phyloP scores from a whole-genome alignment of 2,888 invertebrate species.

The Sarcophaga variegata region DNA sequence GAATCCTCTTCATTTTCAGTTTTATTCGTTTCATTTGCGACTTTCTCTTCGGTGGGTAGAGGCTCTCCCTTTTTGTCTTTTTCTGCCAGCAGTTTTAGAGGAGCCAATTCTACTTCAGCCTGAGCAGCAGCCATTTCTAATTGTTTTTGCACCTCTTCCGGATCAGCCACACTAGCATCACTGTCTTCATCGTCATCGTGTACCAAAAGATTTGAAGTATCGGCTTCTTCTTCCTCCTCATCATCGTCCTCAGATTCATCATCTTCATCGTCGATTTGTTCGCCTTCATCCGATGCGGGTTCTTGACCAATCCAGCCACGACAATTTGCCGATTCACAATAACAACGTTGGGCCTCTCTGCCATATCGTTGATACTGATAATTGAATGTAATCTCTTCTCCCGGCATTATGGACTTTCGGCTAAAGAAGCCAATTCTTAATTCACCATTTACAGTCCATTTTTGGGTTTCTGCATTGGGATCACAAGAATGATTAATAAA shows the following conservation, averaged over 20 bases:
- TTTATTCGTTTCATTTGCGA: conserved; percentile 41
- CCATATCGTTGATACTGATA: conserved; percentile 99
- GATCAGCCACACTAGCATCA: conserved; percentile 69
- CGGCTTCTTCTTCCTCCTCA: conserved; percentile 82
- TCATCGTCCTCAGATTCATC: conserved; percentile 78
- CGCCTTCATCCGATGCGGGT: conserved; percentile 87
- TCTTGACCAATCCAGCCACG: conserved; percentile 97
- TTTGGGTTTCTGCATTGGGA: conserved; percentile 99
- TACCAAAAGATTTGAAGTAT: conserved; percentile 70
- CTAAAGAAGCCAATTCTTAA: conserved; percentile 98
- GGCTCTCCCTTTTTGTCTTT: conserved; percentile 34
- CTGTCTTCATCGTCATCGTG: conserved; percentile 82
- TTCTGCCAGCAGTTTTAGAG: conserved; percentile 51
- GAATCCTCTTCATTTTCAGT: conserved; percentile 64
- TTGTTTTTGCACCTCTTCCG: conserved; percentile 70
- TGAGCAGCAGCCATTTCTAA: conserved; percentile 70
- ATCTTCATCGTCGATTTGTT: conserved; percentile 80
- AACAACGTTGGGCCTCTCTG: conserved; percentile 97
- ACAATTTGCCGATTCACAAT: conserved; percentile 93
- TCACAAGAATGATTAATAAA: conserved; percentile 99
- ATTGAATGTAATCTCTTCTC: conserved; percentile 99
- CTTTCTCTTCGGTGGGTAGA: conserved; percentile 38
- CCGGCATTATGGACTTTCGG: conserved; percentile 89
- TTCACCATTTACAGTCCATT: conserved; percentile 97
- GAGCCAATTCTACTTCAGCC: conserved; percentile 67